A percentile compares a stretch with the other conserved stretches of the same genome.
phyloP scores from a whole-genome alignment of 1,140 invertebrate genomes.

The Meloidogyne hapla region DNA sequence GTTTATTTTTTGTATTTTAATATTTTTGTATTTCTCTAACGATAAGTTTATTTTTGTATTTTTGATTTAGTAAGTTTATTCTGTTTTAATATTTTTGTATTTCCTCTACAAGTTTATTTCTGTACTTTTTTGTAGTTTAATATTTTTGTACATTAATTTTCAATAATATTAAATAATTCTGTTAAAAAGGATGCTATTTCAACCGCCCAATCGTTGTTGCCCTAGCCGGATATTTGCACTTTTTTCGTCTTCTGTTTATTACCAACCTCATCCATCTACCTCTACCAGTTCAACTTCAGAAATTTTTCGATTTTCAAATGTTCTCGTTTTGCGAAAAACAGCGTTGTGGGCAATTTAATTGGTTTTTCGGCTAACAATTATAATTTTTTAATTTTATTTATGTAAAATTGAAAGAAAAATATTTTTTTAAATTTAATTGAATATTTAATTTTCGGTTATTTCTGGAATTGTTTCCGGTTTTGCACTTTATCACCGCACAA shows the following conservation, averaged over 20 bases:
- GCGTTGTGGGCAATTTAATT: neutral
- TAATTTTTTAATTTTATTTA: neutral
- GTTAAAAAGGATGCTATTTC: no score
- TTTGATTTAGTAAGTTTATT: no score
- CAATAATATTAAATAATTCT: no score
- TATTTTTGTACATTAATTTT: no score
- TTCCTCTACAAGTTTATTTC: no score
- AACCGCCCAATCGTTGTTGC: neutral
- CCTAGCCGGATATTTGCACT: neutral
- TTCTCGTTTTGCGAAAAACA: neutral
- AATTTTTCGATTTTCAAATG: neutral
- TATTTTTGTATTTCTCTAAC: no score
- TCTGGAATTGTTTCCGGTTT: slow-evolving; percentile 41
- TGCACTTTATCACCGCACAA: slow-evolving; percentile 61
- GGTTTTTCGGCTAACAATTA: neutral
- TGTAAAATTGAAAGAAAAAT: no score
- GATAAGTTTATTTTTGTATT: no score
- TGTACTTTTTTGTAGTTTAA: no score
- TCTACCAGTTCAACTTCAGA: neutral
- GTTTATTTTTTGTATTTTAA: no score
- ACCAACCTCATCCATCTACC: neutral
- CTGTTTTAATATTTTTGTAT: no score
- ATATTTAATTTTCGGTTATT: neutral
- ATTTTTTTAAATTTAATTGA: no score
- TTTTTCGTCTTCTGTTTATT: neutral